Percentiles rank a stretch among this genome's conserved stretches.
Evolutionary conservation across 2,797 vertebrate genomes (phyloP).

Genomic region (Esox masquinongy): DNA sequence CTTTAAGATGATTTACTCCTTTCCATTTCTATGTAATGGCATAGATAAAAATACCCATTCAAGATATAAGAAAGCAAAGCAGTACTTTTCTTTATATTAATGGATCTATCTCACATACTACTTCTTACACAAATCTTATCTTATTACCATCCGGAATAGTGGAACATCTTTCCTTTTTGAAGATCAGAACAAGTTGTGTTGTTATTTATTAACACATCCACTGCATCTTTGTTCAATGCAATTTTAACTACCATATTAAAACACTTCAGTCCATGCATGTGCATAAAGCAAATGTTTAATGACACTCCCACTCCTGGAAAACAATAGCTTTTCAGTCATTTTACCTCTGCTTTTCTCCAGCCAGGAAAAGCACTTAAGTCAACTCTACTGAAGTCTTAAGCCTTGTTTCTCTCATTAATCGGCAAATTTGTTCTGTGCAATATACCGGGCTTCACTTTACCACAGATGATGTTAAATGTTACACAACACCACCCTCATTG

Average conservation of each 20-base stretch:
- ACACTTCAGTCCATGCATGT: neutral
- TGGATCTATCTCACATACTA: neutral
- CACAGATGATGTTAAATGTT: constrained; percentile 51
- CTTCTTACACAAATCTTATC: neutral
- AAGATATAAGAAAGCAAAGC: neutral
- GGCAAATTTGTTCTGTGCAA: neutral
- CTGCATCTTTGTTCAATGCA: constrained; percentile 1
- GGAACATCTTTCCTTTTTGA: neutral
- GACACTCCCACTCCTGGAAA: neutral
- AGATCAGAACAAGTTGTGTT: neutral
- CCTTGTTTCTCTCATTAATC: constrained; percentile 39
- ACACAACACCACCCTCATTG: constrained; percentile 46
- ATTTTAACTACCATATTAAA: constrained; percentile 16
- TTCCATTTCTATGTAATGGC: neutral
- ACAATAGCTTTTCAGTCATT: neutral
- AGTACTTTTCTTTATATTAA: neutral
- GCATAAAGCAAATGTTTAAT: constrained; percentile 13
- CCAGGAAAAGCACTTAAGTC: constrained; percentile 37
- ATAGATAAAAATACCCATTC: neutral
- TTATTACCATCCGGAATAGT: neutral
- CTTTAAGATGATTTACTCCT: neutral
- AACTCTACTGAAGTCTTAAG: constrained; percentile 32
- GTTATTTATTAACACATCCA: constrained; percentile 7
- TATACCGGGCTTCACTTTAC: constrained; percentile 31
- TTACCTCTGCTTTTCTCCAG: constrained; percentile 4